These are phyloP conservation scores for Clarias magur DNA, from an alignment of 2,113 vertebrate species.

Conservation along the genomic window DNA sequence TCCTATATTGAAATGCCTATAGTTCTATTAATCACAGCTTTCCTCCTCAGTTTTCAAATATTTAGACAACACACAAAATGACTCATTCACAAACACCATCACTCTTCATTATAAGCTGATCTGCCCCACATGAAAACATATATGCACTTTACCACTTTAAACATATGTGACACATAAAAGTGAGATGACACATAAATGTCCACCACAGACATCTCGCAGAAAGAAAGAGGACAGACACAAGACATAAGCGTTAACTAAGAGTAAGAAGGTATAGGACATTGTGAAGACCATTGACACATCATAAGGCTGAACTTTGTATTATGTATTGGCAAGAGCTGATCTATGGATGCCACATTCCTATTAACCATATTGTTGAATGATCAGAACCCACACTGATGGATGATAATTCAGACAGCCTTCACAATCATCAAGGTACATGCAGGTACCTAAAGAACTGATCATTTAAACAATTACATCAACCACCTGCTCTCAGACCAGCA, in stretches of 20 bases:
- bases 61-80: neutral
- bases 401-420: neutral
- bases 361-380: constrained; percentile 3
- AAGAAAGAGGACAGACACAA: constrained; percentile 12
- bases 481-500: neutral
- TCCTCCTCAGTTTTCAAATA: neutral
- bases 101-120: constrained; percentile 9
- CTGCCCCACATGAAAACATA: constrained; percentile 2
- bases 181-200: neutral
- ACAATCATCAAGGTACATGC: neutral
- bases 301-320: constrained; percentile 1
- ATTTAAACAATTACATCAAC: neutral
- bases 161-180: neutral
- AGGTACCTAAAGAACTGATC: neutral
- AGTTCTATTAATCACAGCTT: constrained; percentile 28
- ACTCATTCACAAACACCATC: neutral
- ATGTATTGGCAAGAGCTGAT: neutral
- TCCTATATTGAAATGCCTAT: neutral
- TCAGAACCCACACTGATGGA: neutral
- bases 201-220: neutral
- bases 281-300: constrained; percentile 14
- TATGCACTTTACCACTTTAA: neutral
- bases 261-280: neutral
- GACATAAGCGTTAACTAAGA: neutral
- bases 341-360: neutral